Evolutionary conservation across 1,140 invertebrate genomes (phyloP).

Genomic region (Drosophila serrata): DNA sequence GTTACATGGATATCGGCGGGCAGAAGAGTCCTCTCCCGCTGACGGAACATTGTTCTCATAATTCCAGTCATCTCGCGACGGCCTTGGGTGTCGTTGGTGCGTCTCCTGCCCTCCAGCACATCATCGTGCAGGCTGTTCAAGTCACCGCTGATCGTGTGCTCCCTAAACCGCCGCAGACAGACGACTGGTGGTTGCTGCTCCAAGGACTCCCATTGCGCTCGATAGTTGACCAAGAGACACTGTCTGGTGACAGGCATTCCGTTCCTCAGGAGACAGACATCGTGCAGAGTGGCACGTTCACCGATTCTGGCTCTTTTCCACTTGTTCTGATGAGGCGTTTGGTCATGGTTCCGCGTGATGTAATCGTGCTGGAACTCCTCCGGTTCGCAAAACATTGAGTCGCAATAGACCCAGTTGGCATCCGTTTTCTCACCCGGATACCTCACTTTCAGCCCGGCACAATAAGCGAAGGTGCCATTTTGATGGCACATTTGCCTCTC

Average conservation of each 20-base stretch:
- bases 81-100: slow-evolving; percentile 37
- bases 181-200: slow-evolving; percentile 22
- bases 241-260: slow-evolving; percentile 70
- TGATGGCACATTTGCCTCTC: slow-evolving; percentile 21
- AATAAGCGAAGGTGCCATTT: slow-evolving; percentile 1
- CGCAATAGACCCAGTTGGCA: slow-evolving; percentile 35
- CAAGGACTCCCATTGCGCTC: slow-evolving; percentile 61
- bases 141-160: slow-evolving; percentile 59
- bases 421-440: background rate
- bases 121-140: slow-evolving; percentile 68
- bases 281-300: slow-evolving; percentile 54
- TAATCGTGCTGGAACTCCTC: slow-evolving; percentile 65
- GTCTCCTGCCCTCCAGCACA: slow-evolving; percentile 51
- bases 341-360: slow-evolving; percentile 55
- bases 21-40: slow-evolving; percentile 43
- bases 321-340: slow-evolving; percentile 60
- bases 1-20: slow-evolving; percentile 76
- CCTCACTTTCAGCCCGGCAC: background rate
- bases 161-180: slow-evolving; percentile 53
- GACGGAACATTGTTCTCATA: slow-evolving; percentile 54
- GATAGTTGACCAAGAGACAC: slow-evolving; percentile 23
- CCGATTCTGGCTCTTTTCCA: slow-evolving; percentile 67
- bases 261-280: slow-evolving; percentile 62
- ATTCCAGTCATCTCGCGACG: slow-evolving; percentile 39
- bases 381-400: slow-evolving; percentile 50